Evolutionary conservation across 2,888 invertebrate species (phyloP), one percentile per base, ranked within the genome.

Genomic region (Leptopilina syphax): DNA sequence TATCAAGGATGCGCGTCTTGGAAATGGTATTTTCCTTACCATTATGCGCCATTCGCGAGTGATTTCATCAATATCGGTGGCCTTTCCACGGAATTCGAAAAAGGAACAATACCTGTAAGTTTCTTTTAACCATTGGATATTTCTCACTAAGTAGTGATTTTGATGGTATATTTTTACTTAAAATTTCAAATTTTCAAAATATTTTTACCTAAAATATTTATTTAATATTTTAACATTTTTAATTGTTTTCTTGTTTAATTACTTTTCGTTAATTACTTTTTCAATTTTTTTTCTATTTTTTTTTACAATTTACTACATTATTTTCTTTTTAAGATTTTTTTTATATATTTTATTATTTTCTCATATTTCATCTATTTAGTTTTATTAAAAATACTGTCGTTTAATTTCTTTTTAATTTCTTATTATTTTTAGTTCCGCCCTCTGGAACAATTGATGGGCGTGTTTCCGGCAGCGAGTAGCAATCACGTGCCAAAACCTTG

Each of bases 1-100:
- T 99, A 99, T 93, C 99, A 99, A 94, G 99, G 99, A 77, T 99
- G 99, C 93, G 97, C 98, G 57, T 98, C 98, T 24, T 99, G 99
- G 99, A 97, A 99, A 93, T 99, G 99, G 99, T 99, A 98, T 93
- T 99, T 98, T 93, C 99, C 99, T 0, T 99, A 98, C 92, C 99
- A 99, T 93, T 99, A 99, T 93, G 99, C 99, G 24, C 99, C 99
- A 8, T 99, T 99, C 93, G 99, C 99, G 4, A 99, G 99, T 0
- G 99, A 99, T 93, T 99, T 99, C 93, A 94, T 97, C 81, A 97
- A 98, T 91, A 96, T 99, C 79, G 95, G 95, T 78, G 96, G 97
- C 0, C 93, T 98, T 0, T 96, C 96, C 68, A 97, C 97, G 1
- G 95, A 95, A 90, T 99, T 99, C 92, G 97, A 97, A 90, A 95